Percentiles rank a stretch among this genome's conserved stretches.
Conservation (phyloP, 2,113 vertebrate genomes). For the Todiramphus saurophagus region DNA sequence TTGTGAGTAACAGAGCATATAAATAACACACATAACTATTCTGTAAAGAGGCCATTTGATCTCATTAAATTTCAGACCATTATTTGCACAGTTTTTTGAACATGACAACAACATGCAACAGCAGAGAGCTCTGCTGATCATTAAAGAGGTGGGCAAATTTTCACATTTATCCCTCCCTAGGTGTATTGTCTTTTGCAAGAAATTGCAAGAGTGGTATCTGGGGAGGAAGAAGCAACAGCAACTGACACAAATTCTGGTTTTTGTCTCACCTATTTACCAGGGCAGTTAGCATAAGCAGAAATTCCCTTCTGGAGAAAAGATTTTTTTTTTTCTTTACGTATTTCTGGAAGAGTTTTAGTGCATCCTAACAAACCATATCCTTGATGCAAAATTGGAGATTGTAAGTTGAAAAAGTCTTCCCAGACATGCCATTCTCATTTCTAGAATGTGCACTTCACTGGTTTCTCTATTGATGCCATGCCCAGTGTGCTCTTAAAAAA, state of each 20-base stretch:
- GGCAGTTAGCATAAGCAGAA: not conserved
- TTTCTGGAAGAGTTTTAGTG: not conserved
- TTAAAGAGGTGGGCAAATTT: not conserved
- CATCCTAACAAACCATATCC: not conserved
- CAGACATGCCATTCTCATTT: not conserved
- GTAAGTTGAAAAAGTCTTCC: not conserved
- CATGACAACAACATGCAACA: not conserved
- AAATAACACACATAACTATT: not conserved
- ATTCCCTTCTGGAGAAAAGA: not conserved
- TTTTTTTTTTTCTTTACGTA: not conserved
- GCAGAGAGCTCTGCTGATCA: not conserved
- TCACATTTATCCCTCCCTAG: not conserved
- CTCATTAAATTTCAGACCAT: not conserved
- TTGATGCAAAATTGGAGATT: not conserved
- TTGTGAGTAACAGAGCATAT: not conserved
- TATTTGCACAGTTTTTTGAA: not conserved
- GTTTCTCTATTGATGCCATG: not conserved
- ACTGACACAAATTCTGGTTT: not conserved
- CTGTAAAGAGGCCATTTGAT: not conserved
- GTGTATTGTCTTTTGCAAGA: not conserved
- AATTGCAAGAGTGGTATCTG: not conserved
- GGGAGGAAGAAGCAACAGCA: not conserved
- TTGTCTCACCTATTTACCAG: not conserved
- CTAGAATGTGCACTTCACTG: not conserved
- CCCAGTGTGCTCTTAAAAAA: not conserved